Evolutionary conservation across 2,113 vertebrate genomes (phyloP), one percentile per base, ranked within the genome.

Genomic region (Anarrhichthys ocellatus): DNA sequence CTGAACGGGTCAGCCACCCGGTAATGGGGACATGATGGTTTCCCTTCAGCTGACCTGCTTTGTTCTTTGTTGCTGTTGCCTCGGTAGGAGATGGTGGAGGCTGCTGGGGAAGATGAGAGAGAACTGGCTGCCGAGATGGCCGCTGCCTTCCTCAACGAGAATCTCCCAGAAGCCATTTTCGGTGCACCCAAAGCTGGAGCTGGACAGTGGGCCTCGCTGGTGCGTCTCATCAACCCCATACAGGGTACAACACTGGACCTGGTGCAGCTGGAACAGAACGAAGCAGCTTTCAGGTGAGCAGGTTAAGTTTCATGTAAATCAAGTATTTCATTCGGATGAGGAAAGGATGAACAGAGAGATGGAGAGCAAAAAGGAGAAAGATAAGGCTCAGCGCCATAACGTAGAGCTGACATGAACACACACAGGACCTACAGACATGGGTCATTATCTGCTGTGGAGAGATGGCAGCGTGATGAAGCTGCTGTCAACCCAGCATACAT

Each of bases 71-170:
- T 76, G 15, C 18, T 38, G 20, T 18, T 63, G 36, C 46, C 2
- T 61, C 14, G 82, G 59, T 54, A 99, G 98, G 98, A 99, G 95
- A 99, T 99, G 98, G 98, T 99, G 69, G 98, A 99, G 93, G 98
- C 98, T 14, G 98, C 98, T 0, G 98, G 98, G 1, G 98, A 99
- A 82, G 98, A 99, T 65, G 98, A 99, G 78, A 91, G 98, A 67
- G 98, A 99, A 70, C 89, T 99, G 64, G 98, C 98, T 9, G 98
- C 98, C 2, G 98, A 99, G 93, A 99, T 99, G 98, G 98, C 98
- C 0, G 98, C 98, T 1, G 98, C 97, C 0, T 99, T 99, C 86
- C 96, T 99, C 52, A 99, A 99, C 0, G 98, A 99, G 92, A 99
- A 99, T 77, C 96, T 99, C 22, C 97, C 98, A 0, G 98, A 99